Evolutionary conservation across 2,888 invertebrate genomes (phyloP), one percentile per base, ranked within the genome.

Genomic region (Cylindroiulus punctatus): DNA sequence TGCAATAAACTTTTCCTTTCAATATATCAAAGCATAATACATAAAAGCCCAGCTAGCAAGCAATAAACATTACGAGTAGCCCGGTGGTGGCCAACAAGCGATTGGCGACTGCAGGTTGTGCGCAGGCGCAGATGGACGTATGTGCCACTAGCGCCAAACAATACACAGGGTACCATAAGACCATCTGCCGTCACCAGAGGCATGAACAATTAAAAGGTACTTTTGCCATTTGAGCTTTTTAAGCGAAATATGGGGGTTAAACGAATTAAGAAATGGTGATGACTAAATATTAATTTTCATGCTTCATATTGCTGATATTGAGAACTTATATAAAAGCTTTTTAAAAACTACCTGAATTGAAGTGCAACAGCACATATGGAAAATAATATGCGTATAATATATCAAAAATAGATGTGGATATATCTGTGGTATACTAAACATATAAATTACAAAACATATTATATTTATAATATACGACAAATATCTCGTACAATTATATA

Each of bases 1-100:
- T 57, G 52, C 52, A 57, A 57, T n/a, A 57, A 57, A 57, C 52
- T 57, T 57, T 57, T 57, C 52, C 52, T 57, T 57, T 57, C 52
- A 57, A 57, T 57, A 57, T 7, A 57, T 57, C 17, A 57, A 57
- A 57, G 52, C 52, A 57, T 36, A 36, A 36, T 36, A 7, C 36
- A 36, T 57, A 57, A 57, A 57, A 57, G 52, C 52, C 52, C 52
- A 57, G 52, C 52, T 57, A 57, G 52, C 19, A n/a, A 57, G 52
- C 52, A 57, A 57, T 57, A 57, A 57, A 57, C 52, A 57, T 57
- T 57, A 57, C 12, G 52, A n/a, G 52, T 57, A 57, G 52, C 52
- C 52, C 52, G 52, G 52, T 57, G 52, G 52, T 57, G 52, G 52
- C n/a, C n/a, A 17, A 14, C 7, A 52, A 52, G 47, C 12, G 2